A percentile compares a stretch with the other conserved stretches of the same genome.
phyloP scores from a whole-genome alignment of 2,888 invertebrate genomes.

The Dasysyrphus tricinctus region DNA sequence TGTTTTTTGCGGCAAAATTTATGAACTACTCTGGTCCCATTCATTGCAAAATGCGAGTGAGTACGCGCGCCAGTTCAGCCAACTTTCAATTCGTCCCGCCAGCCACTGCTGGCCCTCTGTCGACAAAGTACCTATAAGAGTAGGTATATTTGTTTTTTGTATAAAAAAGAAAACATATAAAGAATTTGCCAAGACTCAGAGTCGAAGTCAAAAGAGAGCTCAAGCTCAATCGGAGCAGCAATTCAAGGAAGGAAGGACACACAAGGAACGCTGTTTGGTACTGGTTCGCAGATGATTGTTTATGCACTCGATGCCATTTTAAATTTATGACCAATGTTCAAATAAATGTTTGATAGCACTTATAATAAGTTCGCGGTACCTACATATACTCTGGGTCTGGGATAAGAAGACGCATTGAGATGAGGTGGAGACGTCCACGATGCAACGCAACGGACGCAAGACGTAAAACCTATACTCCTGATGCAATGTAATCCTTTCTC shows the following conservation, averaged over 20 bases:
- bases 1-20: conserved; percentile 77
- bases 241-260: conserved; percentile 53
- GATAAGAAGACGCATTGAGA: conserved; percentile 26
- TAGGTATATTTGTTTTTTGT: conserved; percentile 13
- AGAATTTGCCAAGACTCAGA: conserved; percentile 15
- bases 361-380: conserved; percentile 72
- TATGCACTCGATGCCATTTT: conserved; percentile 76
- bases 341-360: conserved; percentile 78
- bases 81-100: background rate
- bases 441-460: background rate
- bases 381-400: conserved; percentile 33
- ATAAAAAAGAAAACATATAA: conserved; percentile 34
- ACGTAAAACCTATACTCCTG: conserved; percentile 24
- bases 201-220: background rate
- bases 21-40: conserved; percentile 73
- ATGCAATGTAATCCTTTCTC: conserved; percentile 42
- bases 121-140: no score
- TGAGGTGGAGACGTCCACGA: conserved; percentile 9
- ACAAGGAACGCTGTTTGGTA: conserved; percentile 37
- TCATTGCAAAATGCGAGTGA: conserved; percentile 60
- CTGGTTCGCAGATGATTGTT: conserved; percentile 69
- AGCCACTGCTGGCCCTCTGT: background rate
- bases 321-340: conserved; percentile 77
- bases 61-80: conserved; percentile 38
- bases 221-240: conserved; percentile 29